Conservation (phyloP, 2,888 invertebrate species). For the Hypomecis atomaria region DNA sequence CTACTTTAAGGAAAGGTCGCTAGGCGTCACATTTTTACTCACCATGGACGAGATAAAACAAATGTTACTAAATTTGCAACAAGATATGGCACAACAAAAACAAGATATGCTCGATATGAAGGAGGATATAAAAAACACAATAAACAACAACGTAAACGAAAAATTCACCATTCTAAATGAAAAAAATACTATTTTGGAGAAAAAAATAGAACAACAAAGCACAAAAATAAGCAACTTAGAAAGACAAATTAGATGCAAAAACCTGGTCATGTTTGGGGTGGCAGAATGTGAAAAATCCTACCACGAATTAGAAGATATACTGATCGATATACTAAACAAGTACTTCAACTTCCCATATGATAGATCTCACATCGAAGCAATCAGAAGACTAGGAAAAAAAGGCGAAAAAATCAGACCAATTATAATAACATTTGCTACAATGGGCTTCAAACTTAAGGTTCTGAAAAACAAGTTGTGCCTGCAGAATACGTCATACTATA, state of each 20-base stretch:
- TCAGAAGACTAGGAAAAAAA: too few species aligned
- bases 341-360: too few species aligned
- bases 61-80: slow-evolving; percentile 36
- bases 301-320: slow-evolving; percentile 46
- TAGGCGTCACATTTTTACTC: neutral
- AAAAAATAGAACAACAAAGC: slow-evolving; percentile 44
- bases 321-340: slow-evolving; percentile 6
- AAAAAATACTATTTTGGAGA: slow-evolving; percentile 35
- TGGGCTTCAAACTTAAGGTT: too few species aligned
- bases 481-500: too few species aligned
- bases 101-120: slow-evolving; percentile 43
- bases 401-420: too few species aligned
- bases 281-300: slow-evolving; percentile 37
- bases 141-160: slow-evolving; percentile 40
- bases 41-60: slow-evolving; percentile 28
- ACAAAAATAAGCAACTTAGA: slow-evolving; percentile 41
- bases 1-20: too few species aligned
- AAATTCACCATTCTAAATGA: slow-evolving; percentile 32
- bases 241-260: slow-evolving; percentile 37
- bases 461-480: too few species aligned
- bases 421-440: too few species aligned
- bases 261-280: too few species aligned
- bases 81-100: slow-evolving; percentile 38
- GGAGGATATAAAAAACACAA: slow-evolving; percentile 40
- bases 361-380: too few species aligned